Evolutionary conservation across 2,113 vertebrate species (phyloP), one percentile per base, ranked within the genome.

Genomic region (Raja brachyura): DNA sequence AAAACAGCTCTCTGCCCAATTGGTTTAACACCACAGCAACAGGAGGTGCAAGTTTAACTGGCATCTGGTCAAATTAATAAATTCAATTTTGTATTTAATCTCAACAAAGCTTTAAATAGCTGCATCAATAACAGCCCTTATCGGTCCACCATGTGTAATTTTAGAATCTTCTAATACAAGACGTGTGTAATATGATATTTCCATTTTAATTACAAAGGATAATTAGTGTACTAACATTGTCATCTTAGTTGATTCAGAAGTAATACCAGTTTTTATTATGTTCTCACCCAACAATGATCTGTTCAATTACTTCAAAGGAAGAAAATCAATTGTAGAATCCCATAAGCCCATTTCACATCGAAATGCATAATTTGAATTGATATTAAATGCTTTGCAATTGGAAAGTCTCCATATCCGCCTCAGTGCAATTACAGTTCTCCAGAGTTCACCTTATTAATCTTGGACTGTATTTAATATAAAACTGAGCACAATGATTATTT

Each of bases 361-460:
- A 73, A 73, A 63, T 22, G 28, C 66, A 48, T 90, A 70, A 90
- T 70, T 70, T 90, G 61, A 22, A 90, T 68, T 68, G 86, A 90
- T 39, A 39, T 66, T n/a, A 92, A 54, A 73, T 28, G 66, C 20
- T 73, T 73, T 92, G 66, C 73, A 92, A 92, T 70, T 54, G 8
- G 66, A 92, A 39, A 73, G 13, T 73, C 39, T 68, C 39, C 70
- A 48, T 54, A 92, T 73, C 33, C 3, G 10, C 33, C 9, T 70
- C 20, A 90, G 7, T 16, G 31, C n/a, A 68, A 90, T 92, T 68
- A 70, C 48, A 18, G 31, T 48, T 20, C 61, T 66, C 31, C n/a
- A 90, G 33, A 73, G 33, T 22, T 92, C 88, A 73, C 33, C 63
- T 33, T 18, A 70, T 48, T 33, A 90, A 48, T 90, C 20, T 39